Conservation (phyloP, 2,113 vertebrate genomes). For the Charadrius vociferus region DNA sequence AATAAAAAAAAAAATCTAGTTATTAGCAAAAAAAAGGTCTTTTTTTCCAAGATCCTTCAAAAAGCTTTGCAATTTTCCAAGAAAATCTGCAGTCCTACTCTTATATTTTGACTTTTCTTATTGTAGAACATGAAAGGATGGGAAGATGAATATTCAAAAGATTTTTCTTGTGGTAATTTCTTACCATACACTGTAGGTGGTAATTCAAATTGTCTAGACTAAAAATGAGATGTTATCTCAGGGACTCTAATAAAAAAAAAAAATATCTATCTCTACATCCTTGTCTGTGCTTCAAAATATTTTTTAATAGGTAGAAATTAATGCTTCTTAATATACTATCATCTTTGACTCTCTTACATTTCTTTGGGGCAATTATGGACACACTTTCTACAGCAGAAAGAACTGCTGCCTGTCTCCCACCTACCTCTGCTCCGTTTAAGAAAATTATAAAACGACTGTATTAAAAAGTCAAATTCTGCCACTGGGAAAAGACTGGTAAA, state of each 20-base stretch:
- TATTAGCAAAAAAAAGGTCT: background rate
- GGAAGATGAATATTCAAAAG: background rate
- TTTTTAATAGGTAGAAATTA: background rate
- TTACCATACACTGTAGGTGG: background rate
- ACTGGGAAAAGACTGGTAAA: background rate
- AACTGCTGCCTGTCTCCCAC: background rate
- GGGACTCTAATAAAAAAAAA: background rate
- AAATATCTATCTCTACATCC: background rate
- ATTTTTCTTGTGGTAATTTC: background rate
- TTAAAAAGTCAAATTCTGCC: background rate
- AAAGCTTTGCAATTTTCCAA: background rate
- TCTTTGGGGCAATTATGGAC: background rate
- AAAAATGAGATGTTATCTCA: background rate
- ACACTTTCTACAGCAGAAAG: background rate
- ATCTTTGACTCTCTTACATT: background rate
- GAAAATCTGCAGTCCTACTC: background rate
- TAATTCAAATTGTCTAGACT: background rate
- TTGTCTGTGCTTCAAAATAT: background rate
- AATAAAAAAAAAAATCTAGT: background rate
- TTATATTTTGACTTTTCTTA: background rate
- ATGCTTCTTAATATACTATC: background rate
- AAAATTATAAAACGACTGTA: background rate
- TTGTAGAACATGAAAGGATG: background rate
- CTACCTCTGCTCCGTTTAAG: background rate
- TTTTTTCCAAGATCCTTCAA: background rate